Evolutionary conservation across 2,797 vertebrate genomes (phyloP).

Genomic region (Emydoidea blandingii): DNA sequence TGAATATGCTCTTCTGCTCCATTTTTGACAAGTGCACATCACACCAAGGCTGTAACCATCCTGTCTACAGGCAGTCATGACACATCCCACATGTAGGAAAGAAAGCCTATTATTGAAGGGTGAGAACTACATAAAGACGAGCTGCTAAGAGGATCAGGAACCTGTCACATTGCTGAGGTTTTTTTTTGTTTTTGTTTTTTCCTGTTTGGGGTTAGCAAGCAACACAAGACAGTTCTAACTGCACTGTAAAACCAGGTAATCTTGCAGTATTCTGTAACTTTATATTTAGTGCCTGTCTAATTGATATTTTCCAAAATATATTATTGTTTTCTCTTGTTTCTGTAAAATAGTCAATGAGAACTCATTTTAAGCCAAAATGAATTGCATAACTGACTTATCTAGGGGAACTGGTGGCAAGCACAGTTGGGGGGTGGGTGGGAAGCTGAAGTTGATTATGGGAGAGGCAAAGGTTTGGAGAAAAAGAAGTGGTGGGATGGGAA

Average conservation of each 20-base stretch:
- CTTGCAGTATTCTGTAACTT: constrained; percentile 31
- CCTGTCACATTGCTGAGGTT: background rate
- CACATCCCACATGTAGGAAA: background rate
- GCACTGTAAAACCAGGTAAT: constrained; percentile 30
- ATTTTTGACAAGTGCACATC: background rate
- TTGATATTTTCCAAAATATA: background rate
- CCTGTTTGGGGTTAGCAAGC: constrained; percentile 11
- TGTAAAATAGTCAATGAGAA: constrained; percentile 55
- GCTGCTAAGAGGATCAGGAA: background rate
- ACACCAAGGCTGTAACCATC: background rate
- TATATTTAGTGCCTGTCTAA: constrained; percentile 48
- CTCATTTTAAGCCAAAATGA: constrained; percentile 55
- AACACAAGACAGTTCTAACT: constrained; percentile 7
- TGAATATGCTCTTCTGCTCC: background rate
- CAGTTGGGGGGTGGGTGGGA: background rate
- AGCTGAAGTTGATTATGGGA: constrained; percentile 33
- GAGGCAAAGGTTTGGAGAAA: accelerated
- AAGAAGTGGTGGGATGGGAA: background rate
- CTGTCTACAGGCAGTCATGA: constrained; percentile 5
- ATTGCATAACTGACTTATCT: constrained; percentile 49
- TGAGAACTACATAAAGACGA: background rate
- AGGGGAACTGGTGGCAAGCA: constrained; percentile 35
- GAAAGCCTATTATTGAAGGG: background rate
- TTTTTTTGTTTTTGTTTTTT: background rate
- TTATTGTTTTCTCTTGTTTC: constrained; percentile 43